phyloP scores from a whole-genome alignment of 2,113 vertebrate genomes.

The Chunga burmeisteri region DNA sequence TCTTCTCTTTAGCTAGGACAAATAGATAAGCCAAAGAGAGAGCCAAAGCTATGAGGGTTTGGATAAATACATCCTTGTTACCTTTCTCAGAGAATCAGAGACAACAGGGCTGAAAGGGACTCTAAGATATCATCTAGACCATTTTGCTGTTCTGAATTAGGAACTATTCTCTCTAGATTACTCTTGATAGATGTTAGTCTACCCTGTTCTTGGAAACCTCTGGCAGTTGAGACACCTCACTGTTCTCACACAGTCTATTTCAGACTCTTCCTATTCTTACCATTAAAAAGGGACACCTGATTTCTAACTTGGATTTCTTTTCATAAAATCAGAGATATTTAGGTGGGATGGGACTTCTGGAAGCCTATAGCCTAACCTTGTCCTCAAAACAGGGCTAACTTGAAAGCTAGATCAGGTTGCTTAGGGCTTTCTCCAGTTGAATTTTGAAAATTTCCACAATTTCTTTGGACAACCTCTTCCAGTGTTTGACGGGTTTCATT shows the following conservation, averaged over 20 bases:
- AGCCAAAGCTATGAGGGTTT: background rate
- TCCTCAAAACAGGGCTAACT: background rate
- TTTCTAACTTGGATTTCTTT: background rate
- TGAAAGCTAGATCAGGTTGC: background rate
- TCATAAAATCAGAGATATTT: background rate
- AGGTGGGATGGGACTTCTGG: background rate
- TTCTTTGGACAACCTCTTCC: background rate
- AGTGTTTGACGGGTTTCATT: background rate
- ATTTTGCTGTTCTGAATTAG: background rate
- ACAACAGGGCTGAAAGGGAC: background rate
- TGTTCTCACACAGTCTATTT: background rate
- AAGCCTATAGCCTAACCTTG: background rate
- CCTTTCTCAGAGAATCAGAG: background rate
- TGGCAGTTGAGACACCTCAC: background rate
- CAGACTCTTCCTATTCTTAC: background rate
- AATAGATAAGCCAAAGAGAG: background rate
- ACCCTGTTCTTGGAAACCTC: background rate
- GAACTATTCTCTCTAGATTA: background rate
- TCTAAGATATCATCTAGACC: background rate
- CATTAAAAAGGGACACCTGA: background rate
- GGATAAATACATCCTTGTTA: background rate
- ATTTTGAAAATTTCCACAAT: background rate
- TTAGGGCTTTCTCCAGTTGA: background rate
- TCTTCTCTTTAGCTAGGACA: background rate
- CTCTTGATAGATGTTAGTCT: background rate